Conservation (phyloP, 2,888 invertebrate genomes). For the Nysson spinosus region DNA sequence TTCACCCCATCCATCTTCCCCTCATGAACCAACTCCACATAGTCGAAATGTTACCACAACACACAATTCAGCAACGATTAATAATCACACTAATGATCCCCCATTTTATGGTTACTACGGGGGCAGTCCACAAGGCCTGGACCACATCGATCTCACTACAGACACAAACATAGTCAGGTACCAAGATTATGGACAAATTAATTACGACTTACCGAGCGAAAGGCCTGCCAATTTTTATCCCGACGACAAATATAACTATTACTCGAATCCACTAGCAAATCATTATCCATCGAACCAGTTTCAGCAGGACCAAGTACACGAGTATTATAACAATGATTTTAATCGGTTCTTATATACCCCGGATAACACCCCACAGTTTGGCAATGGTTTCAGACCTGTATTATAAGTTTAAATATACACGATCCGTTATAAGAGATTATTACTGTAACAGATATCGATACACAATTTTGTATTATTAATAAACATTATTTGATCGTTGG, state of each 20-base stretch:
- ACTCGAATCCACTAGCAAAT: slow-evolving; percentile 20
- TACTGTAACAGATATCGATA: too few relatives aligned
- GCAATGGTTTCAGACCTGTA: slow-evolving; percentile 45
- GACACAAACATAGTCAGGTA: slow-evolving; percentile 18
- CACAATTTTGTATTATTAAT: too few relatives aligned
- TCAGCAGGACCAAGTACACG: slow-evolving; percentile 31
- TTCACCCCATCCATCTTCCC: not conserved
- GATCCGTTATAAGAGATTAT: not conserved
- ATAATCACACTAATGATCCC: slow-evolving; percentile 32
- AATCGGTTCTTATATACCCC: slow-evolving; percentile 23
- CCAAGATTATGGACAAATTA: slow-evolving; percentile 23
- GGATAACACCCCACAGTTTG: slow-evolving; percentile 25
- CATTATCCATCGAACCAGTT: slow-evolving; percentile 24
- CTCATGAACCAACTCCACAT: not conserved
- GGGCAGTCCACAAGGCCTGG: slow-evolving; percentile 66
- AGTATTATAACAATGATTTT: slow-evolving; percentile 33
- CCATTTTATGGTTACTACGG: slow-evolving; percentile 64
- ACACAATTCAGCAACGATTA: slow-evolving; percentile 15
- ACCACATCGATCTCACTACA: slow-evolving; percentile 62
- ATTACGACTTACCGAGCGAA: slow-evolving; percentile 45
- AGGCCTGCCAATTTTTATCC: slow-evolving; percentile 45
- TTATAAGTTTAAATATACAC: slow-evolving; percentile 5
- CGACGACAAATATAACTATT: slow-evolving; percentile 34
- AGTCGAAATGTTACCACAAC: too few relatives aligned
- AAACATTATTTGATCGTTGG: too few relatives aligned